phyloP scores from a whole-genome alignment of 2,113 vertebrate species.

The Rhagologus leucostigma region DNA sequence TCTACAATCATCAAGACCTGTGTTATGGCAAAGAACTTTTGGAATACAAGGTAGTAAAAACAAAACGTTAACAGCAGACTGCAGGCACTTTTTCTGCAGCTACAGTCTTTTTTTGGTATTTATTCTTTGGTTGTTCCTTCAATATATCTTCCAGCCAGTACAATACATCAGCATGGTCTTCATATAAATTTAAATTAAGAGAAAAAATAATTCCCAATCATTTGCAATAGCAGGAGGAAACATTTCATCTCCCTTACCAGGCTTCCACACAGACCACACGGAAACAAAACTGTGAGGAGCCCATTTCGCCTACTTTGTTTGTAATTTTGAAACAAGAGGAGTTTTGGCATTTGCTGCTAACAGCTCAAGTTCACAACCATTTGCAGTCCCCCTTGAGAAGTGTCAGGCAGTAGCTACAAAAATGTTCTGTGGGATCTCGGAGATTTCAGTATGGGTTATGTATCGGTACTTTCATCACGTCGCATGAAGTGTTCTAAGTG shows the following conservation, averaged over 20 bases:
- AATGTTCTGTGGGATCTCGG: neutral
- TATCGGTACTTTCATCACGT: neutral
- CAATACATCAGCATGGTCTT: neutral
- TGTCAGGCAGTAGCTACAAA: neutral
- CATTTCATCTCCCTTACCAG: neutral
- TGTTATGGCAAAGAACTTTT: neutral
- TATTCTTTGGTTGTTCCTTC: neutral
- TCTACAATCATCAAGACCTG: neutral
- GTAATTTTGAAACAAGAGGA: neutral
- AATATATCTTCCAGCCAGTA: neutral
- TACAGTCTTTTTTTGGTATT: neutral
- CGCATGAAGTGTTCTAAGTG: neutral
- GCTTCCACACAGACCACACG: neutral
- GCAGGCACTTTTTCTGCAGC: neutral
- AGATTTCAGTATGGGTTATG: neutral
- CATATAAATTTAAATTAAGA: neutral
- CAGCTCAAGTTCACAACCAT: neutral
- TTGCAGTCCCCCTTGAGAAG: neutral
- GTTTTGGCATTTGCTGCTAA: neutral
- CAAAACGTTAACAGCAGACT: neutral
- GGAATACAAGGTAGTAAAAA: neutral
- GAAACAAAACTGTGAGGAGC: neutral
- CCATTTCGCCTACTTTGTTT: neutral
- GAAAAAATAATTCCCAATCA: neutral
- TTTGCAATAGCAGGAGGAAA: neutral